Evolutionary conservation across 53 echinoderm and acorn worm species (phyloP).

Genomic region (Echinometra lucunter): DNA sequence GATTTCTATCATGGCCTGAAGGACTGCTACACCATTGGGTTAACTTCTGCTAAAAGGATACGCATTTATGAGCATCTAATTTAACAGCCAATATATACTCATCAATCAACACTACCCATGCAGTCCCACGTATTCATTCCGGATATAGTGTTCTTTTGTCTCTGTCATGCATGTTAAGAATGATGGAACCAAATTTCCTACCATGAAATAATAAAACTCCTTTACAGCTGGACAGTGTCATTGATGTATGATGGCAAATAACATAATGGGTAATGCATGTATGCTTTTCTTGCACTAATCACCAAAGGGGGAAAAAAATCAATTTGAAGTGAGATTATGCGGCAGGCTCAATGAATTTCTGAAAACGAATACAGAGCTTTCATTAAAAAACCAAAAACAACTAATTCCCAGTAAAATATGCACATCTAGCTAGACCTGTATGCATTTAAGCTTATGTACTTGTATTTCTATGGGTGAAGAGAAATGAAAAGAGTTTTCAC

Average conservation of each 20-base stretch:
- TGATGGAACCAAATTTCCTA: neutral
- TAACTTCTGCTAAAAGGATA: neutral
- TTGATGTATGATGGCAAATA: neutral
- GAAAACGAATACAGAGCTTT: neutral
- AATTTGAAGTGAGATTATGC: neutral
- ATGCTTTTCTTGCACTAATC: neutral
- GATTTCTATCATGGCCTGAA: neutral
- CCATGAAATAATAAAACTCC: neutral
- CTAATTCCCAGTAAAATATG: no score
- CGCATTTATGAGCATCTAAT: slow-evolving; percentile 36
- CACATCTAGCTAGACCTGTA: no score
- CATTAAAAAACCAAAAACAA: no score
- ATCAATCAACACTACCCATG: slow-evolving; percentile 14
- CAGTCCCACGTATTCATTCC: neutral
- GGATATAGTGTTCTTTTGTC: neutral
- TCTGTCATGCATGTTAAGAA: neutral
- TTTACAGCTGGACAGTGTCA: neutral
- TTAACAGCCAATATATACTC: slow-evolving; percentile 22
- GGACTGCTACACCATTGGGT: neutral
- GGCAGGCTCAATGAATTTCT: neutral
- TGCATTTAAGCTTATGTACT: no score
- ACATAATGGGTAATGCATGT: neutral
- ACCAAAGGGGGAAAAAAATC: neutral
- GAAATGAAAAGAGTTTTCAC: no score
- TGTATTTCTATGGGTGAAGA: no score